phyloP scores from a whole-genome alignment of 1,140 invertebrate genomes.

The Lerema accius region DNA sequence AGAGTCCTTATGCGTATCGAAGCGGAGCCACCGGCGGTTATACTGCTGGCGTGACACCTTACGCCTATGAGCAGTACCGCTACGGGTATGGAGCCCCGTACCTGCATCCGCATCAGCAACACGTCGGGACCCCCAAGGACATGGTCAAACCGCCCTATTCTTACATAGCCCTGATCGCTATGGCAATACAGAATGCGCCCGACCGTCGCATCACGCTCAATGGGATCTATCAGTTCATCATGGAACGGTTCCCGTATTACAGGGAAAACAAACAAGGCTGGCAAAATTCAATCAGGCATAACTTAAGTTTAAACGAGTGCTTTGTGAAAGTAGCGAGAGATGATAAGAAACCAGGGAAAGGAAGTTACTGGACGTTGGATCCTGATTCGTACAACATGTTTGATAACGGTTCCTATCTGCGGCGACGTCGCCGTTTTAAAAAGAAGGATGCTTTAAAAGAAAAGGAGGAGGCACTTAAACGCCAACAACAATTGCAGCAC shows the following conservation, averaged over 20 bases:
- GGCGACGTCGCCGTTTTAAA: slow-evolving; percentile 96
- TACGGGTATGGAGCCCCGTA: slow-evolving; percentile 87
- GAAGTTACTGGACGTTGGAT: slow-evolving; percentile 98
- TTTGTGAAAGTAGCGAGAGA: slow-evolving; percentile 97
- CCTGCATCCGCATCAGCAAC: slow-evolving; percentile 88
- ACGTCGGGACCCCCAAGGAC: slow-evolving; percentile 88
- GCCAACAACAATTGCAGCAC: slow-evolving; percentile 86
- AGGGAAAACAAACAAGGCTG: slow-evolving; percentile 98
- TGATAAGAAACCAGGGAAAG: slow-evolving; percentile 98
- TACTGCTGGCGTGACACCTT: slow-evolving; percentile 82
- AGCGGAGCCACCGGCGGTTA: slow-evolving; percentile 73
- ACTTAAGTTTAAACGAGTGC: slow-evolving; percentile 98
- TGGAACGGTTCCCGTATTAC: slow-evolving; percentile 98
- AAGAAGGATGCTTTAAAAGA: slow-evolving; percentile 96
- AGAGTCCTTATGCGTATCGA: slow-evolving; percentile 87
- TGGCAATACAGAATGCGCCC: slow-evolving; percentile 97
- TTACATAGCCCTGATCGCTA: slow-evolving; percentile 98
- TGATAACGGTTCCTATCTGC: slow-evolving; percentile 97
- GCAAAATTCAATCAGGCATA: slow-evolving; percentile 98
- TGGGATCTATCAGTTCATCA: slow-evolving; percentile 99
- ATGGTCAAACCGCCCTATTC: slow-evolving; percentile 99
- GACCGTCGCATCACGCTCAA: slow-evolving; percentile 98
- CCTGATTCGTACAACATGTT: slow-evolving; percentile 99
- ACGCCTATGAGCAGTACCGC: slow-evolving; percentile 89
- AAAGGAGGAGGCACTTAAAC: slow-evolving; percentile 93